Evolutionary conservation across 2,113 vertebrate species (phyloP), one percentile per base, ranked within the genome.

Genomic region (Bambusicola thoracicus): DNA sequence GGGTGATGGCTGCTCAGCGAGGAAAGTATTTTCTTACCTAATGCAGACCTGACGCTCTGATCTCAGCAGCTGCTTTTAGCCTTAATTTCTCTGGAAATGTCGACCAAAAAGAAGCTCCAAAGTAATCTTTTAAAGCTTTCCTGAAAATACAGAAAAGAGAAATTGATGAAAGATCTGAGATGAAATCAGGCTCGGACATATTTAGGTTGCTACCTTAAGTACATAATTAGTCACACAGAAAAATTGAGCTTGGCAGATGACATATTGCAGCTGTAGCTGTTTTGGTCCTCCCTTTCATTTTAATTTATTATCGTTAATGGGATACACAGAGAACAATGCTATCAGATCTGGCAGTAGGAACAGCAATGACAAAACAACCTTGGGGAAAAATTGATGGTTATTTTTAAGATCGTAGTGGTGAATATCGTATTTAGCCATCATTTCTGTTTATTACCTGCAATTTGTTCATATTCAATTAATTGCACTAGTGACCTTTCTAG

Each of bases 1-100:
- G 79, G 55, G 48, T 7, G 13, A 17, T 0, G 0, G 46, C 62
- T 80, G 46, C 13, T 20, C 0, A 2, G 38, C 13, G 2, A 41
- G 59, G 11, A 67, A 49, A n/a, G 32, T 34, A 5, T n/a, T 46
- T 65, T 41, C 38, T 30, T 62, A 1, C 38, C 24, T 41, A 8
- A 2, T 6, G 19, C 20, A n/a, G 8, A 2, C 2, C 1, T 0
- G 29, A 48, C 29, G 8, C 9, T 25, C n/a, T 48, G n/a, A 38
- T 36, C 41, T 6, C 40, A 51, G 53, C 22, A 40, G 53, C 51
- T 75, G 56, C 70, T 59, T 75, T 49, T 24, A 32, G 24, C 24
- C 43, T 34, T 15, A 14, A 22, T 56, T 81, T 8, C 32, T 55
- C 62, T 46, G 48, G 22, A 51, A 82, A 49, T 6, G 8, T 10